Conservation (phyloP, 2,888 invertebrate genomes). For the Andrena marginata region DNA sequence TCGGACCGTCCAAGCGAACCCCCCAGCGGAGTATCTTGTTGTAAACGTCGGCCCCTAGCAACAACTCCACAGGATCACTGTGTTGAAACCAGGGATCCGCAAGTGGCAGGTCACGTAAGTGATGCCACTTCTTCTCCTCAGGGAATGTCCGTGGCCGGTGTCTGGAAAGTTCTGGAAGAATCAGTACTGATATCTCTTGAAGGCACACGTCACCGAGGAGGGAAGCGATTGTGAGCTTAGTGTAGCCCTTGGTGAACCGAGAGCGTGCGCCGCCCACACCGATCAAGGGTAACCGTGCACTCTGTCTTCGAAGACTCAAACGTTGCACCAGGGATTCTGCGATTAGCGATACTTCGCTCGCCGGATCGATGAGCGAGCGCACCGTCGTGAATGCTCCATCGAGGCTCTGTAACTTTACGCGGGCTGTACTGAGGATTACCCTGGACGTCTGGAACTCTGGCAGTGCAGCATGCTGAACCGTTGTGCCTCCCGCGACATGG, state of each 20-base stretch:
- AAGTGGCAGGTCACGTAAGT: no score
- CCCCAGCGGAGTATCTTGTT: neutral
- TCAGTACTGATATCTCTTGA: neutral
- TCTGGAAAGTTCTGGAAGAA: neutral
- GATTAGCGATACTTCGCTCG: no score
- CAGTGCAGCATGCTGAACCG: neutral
- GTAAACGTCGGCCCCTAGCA: neutral
- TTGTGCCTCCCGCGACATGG: neutral
- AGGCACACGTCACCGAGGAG: neutral
- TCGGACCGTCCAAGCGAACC: neutral
- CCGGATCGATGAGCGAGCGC: neutral
- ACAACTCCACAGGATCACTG: neutral
- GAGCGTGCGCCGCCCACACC: neutral
- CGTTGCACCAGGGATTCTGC: neutral
- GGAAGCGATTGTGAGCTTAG: neutral
- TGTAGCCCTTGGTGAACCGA: neutral
- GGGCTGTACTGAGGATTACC: neutral
- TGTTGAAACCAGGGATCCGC: neutral
- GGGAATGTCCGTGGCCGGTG: neutral
- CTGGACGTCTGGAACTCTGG: neutral
- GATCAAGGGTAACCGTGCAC: neutral
- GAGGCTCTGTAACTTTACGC: neutral
- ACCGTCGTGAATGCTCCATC: neutral
- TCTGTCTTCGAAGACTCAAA: neutral
- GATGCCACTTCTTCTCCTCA: neutral